These are phyloP conservation scores for Baryphthengus martii DNA, from an alignment of 2,113 vertebrate genomes.

Conservation along the genomic window DNA sequence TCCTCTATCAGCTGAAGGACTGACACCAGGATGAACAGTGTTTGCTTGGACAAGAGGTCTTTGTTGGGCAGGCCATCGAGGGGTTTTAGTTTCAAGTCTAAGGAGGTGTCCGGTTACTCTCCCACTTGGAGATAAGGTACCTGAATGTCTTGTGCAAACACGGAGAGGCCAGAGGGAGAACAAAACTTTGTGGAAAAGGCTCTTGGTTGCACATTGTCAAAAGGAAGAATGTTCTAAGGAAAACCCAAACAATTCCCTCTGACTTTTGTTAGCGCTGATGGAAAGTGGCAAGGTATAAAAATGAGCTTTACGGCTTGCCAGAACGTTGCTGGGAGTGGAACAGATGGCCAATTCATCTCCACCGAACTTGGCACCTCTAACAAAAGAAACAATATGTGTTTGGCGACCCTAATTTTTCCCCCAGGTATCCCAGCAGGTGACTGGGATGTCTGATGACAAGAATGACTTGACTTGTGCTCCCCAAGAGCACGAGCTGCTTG, in stretches of 20 bases:
- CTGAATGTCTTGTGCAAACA: conserved; percentile 37
- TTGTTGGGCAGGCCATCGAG: conserved; percentile 2
- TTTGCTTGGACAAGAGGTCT: conserved; percentile 34
- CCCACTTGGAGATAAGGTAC: not conserved
- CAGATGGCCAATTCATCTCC: conserved; percentile 79
- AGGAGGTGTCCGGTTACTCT: conserved; percentile 3
- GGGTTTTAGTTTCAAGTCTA: not conserved
- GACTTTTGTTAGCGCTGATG: conserved; percentile 64
- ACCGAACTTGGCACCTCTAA: conserved; percentile 68
- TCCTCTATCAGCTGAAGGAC: not conserved
- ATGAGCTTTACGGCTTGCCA: conserved; percentile 67
- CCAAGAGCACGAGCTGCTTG: not conserved
- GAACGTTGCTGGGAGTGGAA: conserved; percentile 57
- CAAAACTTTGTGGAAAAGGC: not conserved
- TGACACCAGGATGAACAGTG: not conserved
- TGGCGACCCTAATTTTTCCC: conserved; percentile 72
- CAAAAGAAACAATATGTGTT: conserved; percentile 77
- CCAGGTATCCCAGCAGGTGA: conserved; percentile 77
- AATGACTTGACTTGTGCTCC: conserved; percentile 61
- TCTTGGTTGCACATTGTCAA: not conserved
- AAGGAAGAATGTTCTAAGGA: conserved; percentile 32
- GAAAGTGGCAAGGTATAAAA: conserved; percentile 66
- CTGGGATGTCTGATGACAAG: conserved; percentile 78
- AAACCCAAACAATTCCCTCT: conserved; percentile 14
- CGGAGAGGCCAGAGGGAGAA: not conserved